Evolutionary conservation across 2,113 vertebrate genomes (phyloP), one percentile per base, ranked within the genome.

Genomic region (Oryzias curvinotus): DNA sequence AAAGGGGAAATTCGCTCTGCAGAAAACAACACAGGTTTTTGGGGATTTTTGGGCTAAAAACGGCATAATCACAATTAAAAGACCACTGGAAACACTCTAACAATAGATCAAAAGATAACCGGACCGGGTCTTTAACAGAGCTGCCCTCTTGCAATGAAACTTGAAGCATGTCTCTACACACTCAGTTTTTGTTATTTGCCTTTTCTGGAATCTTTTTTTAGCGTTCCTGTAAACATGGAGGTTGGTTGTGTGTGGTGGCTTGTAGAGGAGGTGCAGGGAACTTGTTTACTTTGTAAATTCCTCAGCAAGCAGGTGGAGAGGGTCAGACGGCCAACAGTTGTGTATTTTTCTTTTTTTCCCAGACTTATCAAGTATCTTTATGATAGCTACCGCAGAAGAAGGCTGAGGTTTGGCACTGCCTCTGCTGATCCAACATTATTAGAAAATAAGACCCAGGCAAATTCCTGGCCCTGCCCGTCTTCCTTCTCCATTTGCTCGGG

Each of bases 211-310:
- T 36, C 36, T 12, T 52, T 56, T 56, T 62, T 53, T 18, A 65
- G 5, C 8, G 1, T 56, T 36, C 59, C 60, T 10, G 13, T 62
- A 15, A 71, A 57, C 25, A 42, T 47, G 36, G 30, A 28, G 44
- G 25, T 8, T 44, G 15, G 26, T 26, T 43, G 50, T 41, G 41
- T 72, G 3, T 36, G 25, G 30, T 57, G 1, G 57, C 41, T 48
- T 58, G 41, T 70, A 14, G 56, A 58, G 41, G 58, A 66, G 57
- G 42, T 57, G 47, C 14, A 51, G 17, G 62, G 21, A 65, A 4
- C 30, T 8, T 77, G 66, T 88, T 88, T 85, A 65, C 73, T 70
- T 21, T 6, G 19, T 75, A 46, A 70, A 87, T 89, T 87, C 83
- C 85, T 62, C 41, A 30, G 65, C 61, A 75, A 25, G 53, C 69